Base-by-base conservation (phyloP, 2,113 vertebrate species). In the Esox niger region DNA sequence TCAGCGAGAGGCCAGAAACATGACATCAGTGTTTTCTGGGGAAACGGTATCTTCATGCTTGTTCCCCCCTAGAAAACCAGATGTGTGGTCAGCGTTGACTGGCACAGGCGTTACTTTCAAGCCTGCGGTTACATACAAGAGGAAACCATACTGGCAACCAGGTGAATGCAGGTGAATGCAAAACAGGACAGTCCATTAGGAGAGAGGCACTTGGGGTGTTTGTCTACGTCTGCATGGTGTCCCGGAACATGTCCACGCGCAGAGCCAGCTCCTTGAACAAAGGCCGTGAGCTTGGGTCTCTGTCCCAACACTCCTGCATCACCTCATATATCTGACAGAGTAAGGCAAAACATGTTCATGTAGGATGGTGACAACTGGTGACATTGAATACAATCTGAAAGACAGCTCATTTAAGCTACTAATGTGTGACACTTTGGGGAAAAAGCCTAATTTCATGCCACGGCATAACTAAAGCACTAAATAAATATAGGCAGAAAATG, bases 271-370 rank as follows among this genome's bases (percentile, higher is more conserved):
- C 92, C 62, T 89, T 95, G 76, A 99, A 98, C 29, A 90, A 90
- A 0, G 97, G 97, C 15, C 97, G 93, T 31, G 88, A 79, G 20
- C 68, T 72, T 7, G 94, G 90, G 13, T 91, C 91, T 7, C 91
- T 93, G 73, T 94, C 94, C 97, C 97, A 99, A 85, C 97, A 98
- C 68, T 96, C 93, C 69, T 88, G 93, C 96, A 97, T 99, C 69
- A 96, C 92, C 62, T 87, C 61, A 57, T 96, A 91, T 49, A 98
- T 94, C 97, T 99, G 82, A 70, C 7, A 58, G 43, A 15, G 26
- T 20, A 27, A 58, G 7, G 1, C 38, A 30, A 30, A 6, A 21
- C n/a, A 21, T 52, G 47, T 52, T 52, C 21, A 43, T 52, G n/a
- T 8, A 21, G 47, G 47, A 52, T 52, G 47, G 47, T 52, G 11